phyloP scores from a whole-genome alignment of 1,140 invertebrate genomes.

The Calosoma granatense region DNA sequence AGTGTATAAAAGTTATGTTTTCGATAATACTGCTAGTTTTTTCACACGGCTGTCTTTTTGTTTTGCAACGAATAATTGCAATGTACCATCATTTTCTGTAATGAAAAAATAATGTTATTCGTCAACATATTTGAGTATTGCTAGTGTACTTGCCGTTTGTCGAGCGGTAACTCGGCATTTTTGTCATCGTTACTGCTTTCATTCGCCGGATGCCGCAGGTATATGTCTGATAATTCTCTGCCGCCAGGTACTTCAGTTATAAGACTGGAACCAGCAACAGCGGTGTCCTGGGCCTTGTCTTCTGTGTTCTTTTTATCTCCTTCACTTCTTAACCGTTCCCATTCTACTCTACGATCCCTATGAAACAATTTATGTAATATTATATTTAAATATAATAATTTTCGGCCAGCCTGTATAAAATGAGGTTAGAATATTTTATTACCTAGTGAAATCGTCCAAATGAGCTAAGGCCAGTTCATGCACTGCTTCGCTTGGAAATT shows the following conservation, averaged over 20 bases:
- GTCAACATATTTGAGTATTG: neutral
- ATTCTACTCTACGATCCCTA: conserved; percentile 63
- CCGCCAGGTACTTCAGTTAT: conserved; percentile 43
- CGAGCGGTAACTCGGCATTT: conserved; percentile 38
- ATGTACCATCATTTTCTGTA: neutral
- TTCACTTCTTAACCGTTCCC: conserved; percentile 52
- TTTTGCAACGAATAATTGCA: neutral
- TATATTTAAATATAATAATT: too few species aligned
- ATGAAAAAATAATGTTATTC: neutral
- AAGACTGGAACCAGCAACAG: conserved; percentile 29
- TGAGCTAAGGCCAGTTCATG: too few species aligned
- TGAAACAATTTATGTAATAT: too few species aligned
- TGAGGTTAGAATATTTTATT: too few species aligned
- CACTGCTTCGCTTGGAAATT: too few species aligned
- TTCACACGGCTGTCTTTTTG: neutral
- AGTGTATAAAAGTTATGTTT: too few species aligned
- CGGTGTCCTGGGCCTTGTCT: conserved; percentile 27
- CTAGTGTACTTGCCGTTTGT: neutral
- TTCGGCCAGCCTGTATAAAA: too few species aligned
- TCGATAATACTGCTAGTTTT: too few species aligned
- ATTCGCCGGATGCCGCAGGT: conserved; percentile 54
- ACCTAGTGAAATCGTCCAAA: too few species aligned
- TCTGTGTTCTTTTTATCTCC: conserved; percentile 37
- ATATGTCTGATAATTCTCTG: conserved; percentile 53
- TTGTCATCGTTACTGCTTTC: conserved; percentile 67